Base-by-base conservation (phyloP, 2,888 invertebrate genomes). In the Diabrotica balteata region DNA sequence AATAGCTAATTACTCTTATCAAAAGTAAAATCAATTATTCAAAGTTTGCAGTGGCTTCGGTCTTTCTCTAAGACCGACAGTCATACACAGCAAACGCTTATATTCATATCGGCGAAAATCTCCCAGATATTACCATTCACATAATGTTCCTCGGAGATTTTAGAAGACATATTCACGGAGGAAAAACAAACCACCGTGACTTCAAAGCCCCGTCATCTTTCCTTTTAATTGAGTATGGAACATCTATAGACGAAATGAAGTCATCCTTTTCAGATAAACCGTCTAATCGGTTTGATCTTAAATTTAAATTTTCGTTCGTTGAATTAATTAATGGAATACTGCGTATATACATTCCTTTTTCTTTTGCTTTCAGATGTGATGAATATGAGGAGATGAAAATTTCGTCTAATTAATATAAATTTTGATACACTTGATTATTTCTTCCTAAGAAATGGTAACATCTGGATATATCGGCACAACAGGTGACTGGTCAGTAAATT, bases 71-170 rank as follows among this genome's bases (percentile, higher is more conserved):
- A 59, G 50, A 51, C 46, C 46, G 46, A 7, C 59, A 32, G n/a
- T 8, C 11, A 42, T 51, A 51, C 44, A 59, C 43, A 59, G 50
- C 49, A 61, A 61, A 52, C 61, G 61, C 17, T 61, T 55, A 49
- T 63, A 55, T 63, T 63, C 63, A 55, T 49, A 63, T 63, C 63
- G 43, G 42, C 45, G 58, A 52, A 58, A 64, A 58, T 64, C 52
- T 59, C 17, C 8, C 22, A 22, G 45, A 50, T 64, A 64, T 64
- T 59, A 43, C 64, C 64, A 64, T 58, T 64, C 51, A 64, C 51
- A 52, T 59, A 45, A 45, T 44, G 8, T 9, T 57, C 11, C 44
- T 11, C 17, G 11, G 44, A 45, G 45, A 57, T 57, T 54, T 47
- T 10, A 47, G 10, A 9, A 47, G 47, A 42, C 42, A 42, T 22